These are phyloP conservation scores for Napeogenes inachia DNA, from an alignment of 2,888 invertebrate species.

Conservation along the genomic window DNA sequence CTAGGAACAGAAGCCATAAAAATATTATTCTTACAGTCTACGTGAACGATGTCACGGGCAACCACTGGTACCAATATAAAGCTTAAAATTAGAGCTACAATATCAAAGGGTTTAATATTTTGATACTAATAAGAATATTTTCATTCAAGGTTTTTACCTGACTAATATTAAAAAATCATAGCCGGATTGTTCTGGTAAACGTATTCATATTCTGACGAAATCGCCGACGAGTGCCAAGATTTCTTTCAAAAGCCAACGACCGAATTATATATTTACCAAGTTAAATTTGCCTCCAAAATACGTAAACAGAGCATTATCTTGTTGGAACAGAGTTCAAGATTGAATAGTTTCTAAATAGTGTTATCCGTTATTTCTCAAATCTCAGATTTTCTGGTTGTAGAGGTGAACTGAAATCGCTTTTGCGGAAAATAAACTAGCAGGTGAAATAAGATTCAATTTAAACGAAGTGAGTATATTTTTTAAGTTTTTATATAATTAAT, in stretches of 20 bases:
- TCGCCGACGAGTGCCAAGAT: slow-evolving; percentile 65
- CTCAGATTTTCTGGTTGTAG: slow-evolving; percentile 48
- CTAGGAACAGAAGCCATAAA: too few relatives aligned
- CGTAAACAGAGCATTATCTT: slow-evolving; percentile 25
- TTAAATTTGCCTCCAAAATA: slow-evolving; percentile 29
- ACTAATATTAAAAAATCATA: slow-evolving; percentile 23
- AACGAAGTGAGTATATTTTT: background rate
- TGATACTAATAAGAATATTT: background rate
- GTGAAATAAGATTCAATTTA: slow-evolving; percentile 22
- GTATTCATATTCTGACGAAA: slow-evolving; percentile 67
- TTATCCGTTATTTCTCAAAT: slow-evolving; percentile 19
- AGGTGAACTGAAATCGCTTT: slow-evolving; percentile 40
- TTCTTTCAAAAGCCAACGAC: slow-evolving; percentile 70
- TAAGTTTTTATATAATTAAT: background rate
- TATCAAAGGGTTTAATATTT: too few relatives aligned
- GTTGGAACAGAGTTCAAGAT: slow-evolving; percentile 36
- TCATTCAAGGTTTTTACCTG: slow-evolving; percentile 25
- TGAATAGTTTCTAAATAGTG: slow-evolving; percentile 7
- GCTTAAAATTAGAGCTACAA: too few relatives aligned
- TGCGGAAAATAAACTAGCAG: slow-evolving; percentile 41
- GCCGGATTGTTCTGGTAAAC: slow-evolving; percentile 55
- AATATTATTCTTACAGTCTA: too few relatives aligned
- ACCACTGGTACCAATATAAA: too few relatives aligned
- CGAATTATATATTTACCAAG: slow-evolving; percentile 42
- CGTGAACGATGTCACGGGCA: too few relatives aligned